A percentile compares a stretch with the other conserved stretches of the same genome.
Conservation (phyloP, 2,797 vertebrate genomes). For the Poeciliopsis turneri region DNA sequence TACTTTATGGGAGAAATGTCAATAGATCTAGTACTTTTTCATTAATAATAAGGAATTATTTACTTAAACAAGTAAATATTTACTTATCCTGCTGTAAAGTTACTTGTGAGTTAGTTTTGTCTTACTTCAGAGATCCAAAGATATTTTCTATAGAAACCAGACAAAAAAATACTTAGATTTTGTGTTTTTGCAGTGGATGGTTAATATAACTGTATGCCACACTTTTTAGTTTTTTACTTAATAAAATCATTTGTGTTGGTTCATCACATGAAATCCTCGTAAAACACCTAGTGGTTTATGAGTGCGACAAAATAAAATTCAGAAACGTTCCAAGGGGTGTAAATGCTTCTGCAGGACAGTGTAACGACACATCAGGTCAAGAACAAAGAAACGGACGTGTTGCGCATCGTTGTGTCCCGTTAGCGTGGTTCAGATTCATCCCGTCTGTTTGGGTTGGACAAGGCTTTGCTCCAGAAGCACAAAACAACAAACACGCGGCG, state of each 20-base stretch:
- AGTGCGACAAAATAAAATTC: background rate
- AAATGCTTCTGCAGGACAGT: background rate
- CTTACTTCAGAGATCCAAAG: too few species aligned
- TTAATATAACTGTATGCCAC: background rate
- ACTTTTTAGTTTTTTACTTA: background rate
- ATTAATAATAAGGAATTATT: too few species aligned
- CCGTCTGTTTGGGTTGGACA: constrained; percentile 6
- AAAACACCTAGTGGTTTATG: background rate
- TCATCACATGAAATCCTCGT: background rate
- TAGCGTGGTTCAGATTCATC: constrained; percentile 28
- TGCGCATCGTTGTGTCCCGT: background rate
- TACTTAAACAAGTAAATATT: too few species aligned
- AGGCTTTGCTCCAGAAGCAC: constrained; percentile 15
- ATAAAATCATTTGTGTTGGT: background rate
- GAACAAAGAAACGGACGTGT: background rate
- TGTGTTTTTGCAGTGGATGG: too few species aligned
- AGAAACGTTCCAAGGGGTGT: background rate
- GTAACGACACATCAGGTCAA: background rate
- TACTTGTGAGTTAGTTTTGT: too few species aligned
- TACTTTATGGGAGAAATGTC: too few species aligned
- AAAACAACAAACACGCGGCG: constrained; percentile 12
- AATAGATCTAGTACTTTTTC: too few species aligned
- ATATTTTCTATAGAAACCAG: too few species aligned
- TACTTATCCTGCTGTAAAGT: too few species aligned
- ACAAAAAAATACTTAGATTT: too few species aligned